phyloP scores from a whole-genome alignment of 2,113 vertebrate genomes.

The Heptranchias perlo region DNA sequence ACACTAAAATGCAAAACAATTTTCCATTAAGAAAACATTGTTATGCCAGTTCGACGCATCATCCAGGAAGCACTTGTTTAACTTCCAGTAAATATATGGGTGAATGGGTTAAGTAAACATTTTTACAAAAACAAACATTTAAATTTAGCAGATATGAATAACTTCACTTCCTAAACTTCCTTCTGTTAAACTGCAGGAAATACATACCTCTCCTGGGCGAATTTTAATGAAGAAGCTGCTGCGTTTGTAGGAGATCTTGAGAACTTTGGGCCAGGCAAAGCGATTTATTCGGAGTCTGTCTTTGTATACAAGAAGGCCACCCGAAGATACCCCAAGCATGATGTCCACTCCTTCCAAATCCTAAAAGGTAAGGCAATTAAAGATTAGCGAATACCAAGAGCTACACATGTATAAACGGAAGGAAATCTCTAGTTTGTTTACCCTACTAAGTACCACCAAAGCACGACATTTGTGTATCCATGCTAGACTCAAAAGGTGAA shows the following conservation, averaged over 20 bases:
- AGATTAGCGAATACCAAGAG: conserved; percentile 4
- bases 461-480: neutral
- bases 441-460: neutral
- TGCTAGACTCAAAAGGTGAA: neutral
- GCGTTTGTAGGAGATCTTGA: conserved; percentile 96
- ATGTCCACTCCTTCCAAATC: conserved; percentile 94
- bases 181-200: neutral
- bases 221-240: conserved; percentile 98
- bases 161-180: neutral
- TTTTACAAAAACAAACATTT: neutral
- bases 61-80: conserved; percentile 15
- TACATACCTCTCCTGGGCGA: conserved; percentile 80
- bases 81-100: neutral
- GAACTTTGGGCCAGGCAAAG: conserved; percentile 96
- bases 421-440: neutral
- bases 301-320: conserved; percentile 94
- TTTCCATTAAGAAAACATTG: too few species aligned
- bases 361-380: conserved; percentile 52
- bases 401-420: neutral
- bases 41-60: neutral
- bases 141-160: neutral
- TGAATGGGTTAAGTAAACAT: neutral
- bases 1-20: neutral
- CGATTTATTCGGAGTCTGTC: conserved; percentile 96
- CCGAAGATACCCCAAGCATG: conserved; percentile 89